These are phyloP conservation scores for Drosophila virilis DNA, from an alignment of 1,140 invertebrate genomes.

Conservation along the genomic window DNA sequence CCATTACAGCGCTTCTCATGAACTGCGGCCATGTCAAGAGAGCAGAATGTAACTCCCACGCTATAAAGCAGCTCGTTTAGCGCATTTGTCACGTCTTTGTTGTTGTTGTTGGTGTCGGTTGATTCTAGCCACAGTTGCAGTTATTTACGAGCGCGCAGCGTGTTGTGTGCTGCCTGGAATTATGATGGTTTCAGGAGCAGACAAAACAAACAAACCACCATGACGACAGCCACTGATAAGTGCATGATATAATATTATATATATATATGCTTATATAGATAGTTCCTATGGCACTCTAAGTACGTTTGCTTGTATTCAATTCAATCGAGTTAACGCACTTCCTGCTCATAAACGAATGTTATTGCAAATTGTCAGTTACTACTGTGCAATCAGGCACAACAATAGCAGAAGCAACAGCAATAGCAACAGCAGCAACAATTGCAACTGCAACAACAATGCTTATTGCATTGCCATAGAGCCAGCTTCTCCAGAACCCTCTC, in stretches of 20 bases:
- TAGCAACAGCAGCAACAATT: conserved; percentile 27
- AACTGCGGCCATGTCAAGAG: conserved; percentile 37
- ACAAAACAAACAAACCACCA: conserved; percentile 3
- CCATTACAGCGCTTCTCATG: conserved; percentile 63
- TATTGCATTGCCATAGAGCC: conserved; percentile 40
- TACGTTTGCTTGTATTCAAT: conserved; percentile 2
- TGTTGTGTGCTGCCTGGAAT: conserved; percentile 61
- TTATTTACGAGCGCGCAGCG: conserved; percentile 70
- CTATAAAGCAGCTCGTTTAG: conserved; percentile 73
- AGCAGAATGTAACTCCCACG: conserved; percentile 70
- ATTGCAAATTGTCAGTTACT: conserved; percentile 77
- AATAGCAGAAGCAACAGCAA: conserved; percentile 42
- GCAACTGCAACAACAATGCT: conserved; percentile 20
- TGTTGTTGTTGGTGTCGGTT: conserved; percentile 21
- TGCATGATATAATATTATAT: not conserved
- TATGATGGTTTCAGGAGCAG: conserved; percentile 41
- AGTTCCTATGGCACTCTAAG: not conserved
- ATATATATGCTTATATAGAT: not conserved
- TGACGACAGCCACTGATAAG: conserved; percentile 17
- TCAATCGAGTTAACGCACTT: conserved; percentile 35
- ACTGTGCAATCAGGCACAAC: conserved; percentile 67
- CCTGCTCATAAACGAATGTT: conserved; percentile 36
- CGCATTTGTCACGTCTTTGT: conserved; percentile 79
- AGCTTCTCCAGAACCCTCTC: conserved; percentile 46
- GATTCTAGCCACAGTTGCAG: conserved; percentile 3